Evolutionary conservation across 2,888 invertebrate genomes (phyloP), one percentile per base, ranked within the genome.

Genomic region (Tetramorium bicarinatum): DNA sequence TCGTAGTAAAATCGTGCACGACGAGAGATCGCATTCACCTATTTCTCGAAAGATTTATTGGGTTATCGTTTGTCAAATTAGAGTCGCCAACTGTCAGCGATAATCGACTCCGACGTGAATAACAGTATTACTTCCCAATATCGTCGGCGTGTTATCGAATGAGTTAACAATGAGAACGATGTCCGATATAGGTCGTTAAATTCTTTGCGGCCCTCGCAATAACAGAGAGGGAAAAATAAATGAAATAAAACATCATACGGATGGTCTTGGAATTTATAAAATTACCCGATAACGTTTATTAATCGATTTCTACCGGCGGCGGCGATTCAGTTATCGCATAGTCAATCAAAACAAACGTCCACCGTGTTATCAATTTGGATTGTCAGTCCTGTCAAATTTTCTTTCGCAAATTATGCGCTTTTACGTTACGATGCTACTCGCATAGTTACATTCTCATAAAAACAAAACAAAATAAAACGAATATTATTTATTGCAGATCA

Each of bases 31-130:
- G 34, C 11, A 7, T 47, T 59, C 25, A 49, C 13, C 6, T 29
- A 69, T 79, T 56, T 71, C 21, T 71, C 0, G 66, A 47, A 47
- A 38, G 59, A 71, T 59, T 80, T 71, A 59, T 71, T 47, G 47
- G 15, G 34, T 49, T 67, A 54, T 41, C 34, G 8, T 59, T 34
- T 47, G 38, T 71, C 59, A 80, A 71, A 80, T 71, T 80, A 71
- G 21, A 80, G 25, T 59, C 25, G 21, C 34, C 79, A 18, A 34
- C 21, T 47, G 34, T 49, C n/a, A 71, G 38, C 38, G 18, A 11
- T 71, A 67, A 80, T 80, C 18, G 21, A 18, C 4, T 59, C 9
- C 1, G 21, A 54, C 11, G 44, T 41, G 59, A 80, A 29, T 79
- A 79, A 59, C 6, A 25, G 59, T 71, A 71, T 61, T 47, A 44